Percentiles rank a stretch among this genome's conserved stretches.
Conservation (phyloP, 2,797 vertebrate species). For the Lates japonicus region DNA sequence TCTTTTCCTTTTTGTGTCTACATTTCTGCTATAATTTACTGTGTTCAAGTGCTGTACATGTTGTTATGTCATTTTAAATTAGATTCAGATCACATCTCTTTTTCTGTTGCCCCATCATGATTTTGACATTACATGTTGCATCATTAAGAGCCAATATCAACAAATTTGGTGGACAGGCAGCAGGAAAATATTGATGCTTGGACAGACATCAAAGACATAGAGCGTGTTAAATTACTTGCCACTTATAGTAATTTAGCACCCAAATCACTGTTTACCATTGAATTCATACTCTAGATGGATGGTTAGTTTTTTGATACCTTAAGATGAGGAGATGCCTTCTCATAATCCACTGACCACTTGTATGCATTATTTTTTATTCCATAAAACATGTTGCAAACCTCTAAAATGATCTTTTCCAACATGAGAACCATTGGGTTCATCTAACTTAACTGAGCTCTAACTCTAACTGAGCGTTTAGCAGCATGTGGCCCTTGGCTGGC, state of each 20-base stretch:
- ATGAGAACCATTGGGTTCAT: conserved; percentile 30
- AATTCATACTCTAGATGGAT: no score
- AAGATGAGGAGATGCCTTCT: no score
- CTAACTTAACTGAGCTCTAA: no score
- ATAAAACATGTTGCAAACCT: background rate
- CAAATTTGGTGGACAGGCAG: no score
- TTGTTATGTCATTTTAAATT: background rate
- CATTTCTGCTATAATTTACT: background rate
- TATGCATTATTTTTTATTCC: background rate
- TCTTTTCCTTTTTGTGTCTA: background rate
- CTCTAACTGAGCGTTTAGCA: conserved; percentile 45
- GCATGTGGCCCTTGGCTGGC: conserved; percentile 35
- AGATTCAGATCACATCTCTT: background rate
- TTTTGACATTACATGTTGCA: background rate
- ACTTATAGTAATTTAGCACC: no score
- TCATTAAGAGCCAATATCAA: no score
- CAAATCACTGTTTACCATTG: no score
- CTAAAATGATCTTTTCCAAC: background rate
- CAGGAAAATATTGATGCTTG: no score
- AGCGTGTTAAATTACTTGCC: no score
- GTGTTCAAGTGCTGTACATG: background rate
- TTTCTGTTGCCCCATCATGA: background rate
- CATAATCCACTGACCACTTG: background rate
- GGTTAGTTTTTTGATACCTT: no score
- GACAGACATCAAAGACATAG: no score